phyloP scores from a whole-genome alignment of 2,797 vertebrate species.

The Hoplostethus atlanticus region DNA sequence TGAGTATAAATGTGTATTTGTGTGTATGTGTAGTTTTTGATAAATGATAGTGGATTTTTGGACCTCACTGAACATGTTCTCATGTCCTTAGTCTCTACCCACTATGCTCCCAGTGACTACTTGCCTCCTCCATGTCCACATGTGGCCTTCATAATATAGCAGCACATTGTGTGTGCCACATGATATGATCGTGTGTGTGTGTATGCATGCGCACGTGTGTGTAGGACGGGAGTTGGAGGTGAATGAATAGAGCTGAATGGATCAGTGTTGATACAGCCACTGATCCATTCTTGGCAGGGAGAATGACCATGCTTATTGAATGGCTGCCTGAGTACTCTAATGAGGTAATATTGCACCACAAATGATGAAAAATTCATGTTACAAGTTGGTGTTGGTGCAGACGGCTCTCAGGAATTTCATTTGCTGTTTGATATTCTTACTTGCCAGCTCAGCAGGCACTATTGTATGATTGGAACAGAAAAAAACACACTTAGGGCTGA shows the following conservation, averaged over 20 bases:
- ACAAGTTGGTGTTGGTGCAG: constrained; percentile 80
- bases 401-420: constrained; percentile 81
- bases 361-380: constrained; percentile 86
- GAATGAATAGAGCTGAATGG: constrained; percentile 50
- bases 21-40: too few relatives aligned
- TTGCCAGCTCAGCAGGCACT: constrained; percentile 82
- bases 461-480: constrained; percentile 77
- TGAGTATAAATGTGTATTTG: too few relatives aligned
- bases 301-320: constrained; percentile 80
- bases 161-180: constrained; percentile 14
- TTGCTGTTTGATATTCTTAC: constrained; percentile 85
- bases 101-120: constrained; percentile 10
- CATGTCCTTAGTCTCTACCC: background rate
- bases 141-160: constrained; percentile 20
- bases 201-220: background rate
- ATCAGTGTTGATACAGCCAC: constrained; percentile 58
- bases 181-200: constrained; percentile 5
- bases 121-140: constrained; percentile 7
- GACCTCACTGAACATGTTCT: too few relatives aligned
- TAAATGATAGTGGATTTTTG: too few relatives aligned
- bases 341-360: constrained; percentile 81
- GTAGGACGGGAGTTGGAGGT: background rate
- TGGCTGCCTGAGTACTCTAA: constrained; percentile 78
- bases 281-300: constrained; percentile 65
- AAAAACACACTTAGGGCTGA: constrained; percentile 74